Percentiles rank a stretch among this genome's conserved stretches.
These are phyloP conservation scores for Eumeta japonica DNA, from an alignment of 1,140 invertebrate species.

Conservation along the genomic window DNA sequence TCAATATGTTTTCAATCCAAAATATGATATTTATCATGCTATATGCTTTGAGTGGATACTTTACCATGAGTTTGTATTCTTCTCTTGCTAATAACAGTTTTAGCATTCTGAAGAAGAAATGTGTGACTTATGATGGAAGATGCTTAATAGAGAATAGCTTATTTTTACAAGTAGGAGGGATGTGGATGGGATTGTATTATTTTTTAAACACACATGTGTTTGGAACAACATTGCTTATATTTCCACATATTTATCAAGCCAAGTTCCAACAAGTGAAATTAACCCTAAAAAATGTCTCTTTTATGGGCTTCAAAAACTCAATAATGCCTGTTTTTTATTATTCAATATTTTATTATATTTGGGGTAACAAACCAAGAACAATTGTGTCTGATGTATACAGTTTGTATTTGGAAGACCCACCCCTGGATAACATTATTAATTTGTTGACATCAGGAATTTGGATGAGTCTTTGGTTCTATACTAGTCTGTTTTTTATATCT, in stretches of 20 bases:
- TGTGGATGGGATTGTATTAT: conserved; percentile 69
- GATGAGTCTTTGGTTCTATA: conserved; percentile 66
- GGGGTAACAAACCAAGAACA: conserved; percentile 47
- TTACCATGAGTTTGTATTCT: conserved; percentile 63
- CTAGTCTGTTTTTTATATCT: conserved; percentile 66
- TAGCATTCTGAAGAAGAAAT: conserved; percentile 48
- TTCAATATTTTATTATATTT: conserved; percentile 60
- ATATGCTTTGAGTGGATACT: conserved; percentile 60
- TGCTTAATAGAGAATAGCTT: conserved; percentile 47
- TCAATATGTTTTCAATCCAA: conserved; percentile 60
- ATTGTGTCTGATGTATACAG: conserved; percentile 49
- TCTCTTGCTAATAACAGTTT: conserved; percentile 59
- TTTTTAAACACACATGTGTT: conserved; percentile 61
- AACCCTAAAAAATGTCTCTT: conserved; percentile 56
- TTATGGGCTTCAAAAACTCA: conserved; percentile 59
- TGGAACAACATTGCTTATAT: conserved; percentile 59
- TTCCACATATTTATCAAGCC: conserved; percentile 67
- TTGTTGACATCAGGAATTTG: conserved; percentile 57
- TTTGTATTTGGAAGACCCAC: conserved; percentile 53
- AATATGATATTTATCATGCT: conserved; percentile 60
- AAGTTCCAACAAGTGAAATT: conserved; percentile 65
- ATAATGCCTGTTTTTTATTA: conserved; percentile 64
- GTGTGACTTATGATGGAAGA: conserved; percentile 34
- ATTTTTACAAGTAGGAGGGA: conserved; percentile 65
- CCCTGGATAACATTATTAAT: conserved; percentile 55